Evolutionary conservation across 2,888 invertebrate genomes (phyloP).

Genomic region (Nomada fucata): DNA sequence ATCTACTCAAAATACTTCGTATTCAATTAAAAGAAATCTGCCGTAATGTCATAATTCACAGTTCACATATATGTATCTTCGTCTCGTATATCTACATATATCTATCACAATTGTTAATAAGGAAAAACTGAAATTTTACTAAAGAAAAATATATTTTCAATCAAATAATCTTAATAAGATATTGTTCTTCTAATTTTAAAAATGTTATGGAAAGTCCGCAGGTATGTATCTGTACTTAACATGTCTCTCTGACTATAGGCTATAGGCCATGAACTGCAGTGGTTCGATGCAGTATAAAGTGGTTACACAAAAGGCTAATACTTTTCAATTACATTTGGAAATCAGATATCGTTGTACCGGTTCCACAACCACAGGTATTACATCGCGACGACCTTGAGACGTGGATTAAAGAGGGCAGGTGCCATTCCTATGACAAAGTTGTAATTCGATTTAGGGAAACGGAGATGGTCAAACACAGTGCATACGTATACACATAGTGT

Average conservation of each 20-base stretch:
- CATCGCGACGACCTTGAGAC: constrained; percentile 34
- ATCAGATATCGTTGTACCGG: constrained; percentile 13
- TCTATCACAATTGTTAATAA: too few species aligned
- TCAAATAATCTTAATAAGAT: too few species aligned
- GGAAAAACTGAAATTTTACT: too few species aligned
- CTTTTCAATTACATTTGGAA: constrained; percentile 16
- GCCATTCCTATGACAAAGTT: constrained; percentile 22
- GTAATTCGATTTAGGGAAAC: constrained; percentile 49
- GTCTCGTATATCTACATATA: too few species aligned
- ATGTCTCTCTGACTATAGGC: background rate
- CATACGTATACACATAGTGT: background rate
- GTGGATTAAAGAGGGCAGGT: constrained; percentile 33
- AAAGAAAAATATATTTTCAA: too few species aligned
- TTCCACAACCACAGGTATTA: constrained; percentile 1
- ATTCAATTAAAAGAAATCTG: too few species aligned
- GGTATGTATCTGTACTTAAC: background rate
- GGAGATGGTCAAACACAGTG: background rate
- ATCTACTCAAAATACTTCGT: too few species aligned
- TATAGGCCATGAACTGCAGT: constrained; percentile 46
- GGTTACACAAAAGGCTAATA: constrained; percentile 1
- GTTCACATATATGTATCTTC: too few species aligned
- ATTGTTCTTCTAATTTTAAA: too few species aligned
- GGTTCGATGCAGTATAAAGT: constrained; percentile 26
- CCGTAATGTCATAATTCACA: too few species aligned
- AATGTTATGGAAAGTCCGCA: too few species aligned